These are phyloP conservation scores for Melanchra persicariae DNA, from an alignment of 2,888 invertebrate species.

Conservation along the genomic window DNA sequence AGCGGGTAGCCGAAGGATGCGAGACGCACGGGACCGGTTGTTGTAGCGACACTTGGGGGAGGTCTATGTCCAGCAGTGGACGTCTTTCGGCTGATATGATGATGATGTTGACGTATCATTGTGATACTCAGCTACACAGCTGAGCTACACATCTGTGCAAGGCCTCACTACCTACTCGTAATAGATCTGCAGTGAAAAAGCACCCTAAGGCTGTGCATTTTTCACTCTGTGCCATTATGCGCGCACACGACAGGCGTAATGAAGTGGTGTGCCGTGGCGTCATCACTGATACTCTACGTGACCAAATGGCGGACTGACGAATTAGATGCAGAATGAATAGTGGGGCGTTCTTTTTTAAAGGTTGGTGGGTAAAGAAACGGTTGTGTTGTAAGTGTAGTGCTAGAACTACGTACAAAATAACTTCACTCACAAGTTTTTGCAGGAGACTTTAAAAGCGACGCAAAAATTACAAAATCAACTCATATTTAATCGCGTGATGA, in stretches of 20 bases:
- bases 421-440: background rate
- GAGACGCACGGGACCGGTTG: too few species aligned
- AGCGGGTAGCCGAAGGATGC: too few species aligned
- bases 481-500: too few species aligned
- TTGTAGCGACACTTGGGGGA: too few species aligned
- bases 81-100: too few species aligned
- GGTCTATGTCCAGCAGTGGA: too few species aligned
- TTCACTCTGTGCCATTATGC: slow-evolving; percentile 66
- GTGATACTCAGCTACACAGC: too few species aligned
- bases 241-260: slow-evolving; percentile 65
- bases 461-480: too few species aligned
- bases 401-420: too few species aligned
- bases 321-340: slow-evolving; percentile 51
- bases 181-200: background rate
- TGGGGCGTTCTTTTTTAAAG: slow-evolving; percentile 6
- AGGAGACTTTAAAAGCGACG: too few species aligned
- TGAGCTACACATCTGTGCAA: background rate
- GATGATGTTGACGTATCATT: too few species aligned
- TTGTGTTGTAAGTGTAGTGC: background rate
- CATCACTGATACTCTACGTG: slow-evolving; percentile 63
- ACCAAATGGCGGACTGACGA: slow-evolving; percentile 60
- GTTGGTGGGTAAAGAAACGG: background rate
- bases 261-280: slow-evolving; percentile 65
- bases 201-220: slow-evolving; percentile 56
- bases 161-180: background rate